Conservation (phyloP, 2,797 vertebrate species). For the Potorous gilbertii region DNA sequence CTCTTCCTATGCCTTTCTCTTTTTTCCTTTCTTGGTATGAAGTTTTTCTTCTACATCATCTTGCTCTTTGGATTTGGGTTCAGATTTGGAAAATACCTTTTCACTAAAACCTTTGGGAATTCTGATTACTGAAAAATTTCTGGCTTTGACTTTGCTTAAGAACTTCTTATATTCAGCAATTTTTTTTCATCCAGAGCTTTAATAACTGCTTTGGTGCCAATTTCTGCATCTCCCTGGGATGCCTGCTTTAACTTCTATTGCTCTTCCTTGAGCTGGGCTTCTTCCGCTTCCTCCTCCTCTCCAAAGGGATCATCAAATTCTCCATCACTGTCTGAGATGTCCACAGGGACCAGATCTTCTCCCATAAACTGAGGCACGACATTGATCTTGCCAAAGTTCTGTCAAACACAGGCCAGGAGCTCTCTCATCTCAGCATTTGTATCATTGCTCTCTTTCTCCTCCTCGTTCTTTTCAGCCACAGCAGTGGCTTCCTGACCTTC, state of each 20-base stretch:
- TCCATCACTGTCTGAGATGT: conserved; percentile 88
- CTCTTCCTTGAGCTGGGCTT: conserved; percentile 59
- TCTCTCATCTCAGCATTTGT: conserved; percentile 77
- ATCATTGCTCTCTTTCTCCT: conserved; percentile 25
- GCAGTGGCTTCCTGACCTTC: conserved; percentile 33
- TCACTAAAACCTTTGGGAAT: conserved; percentile 94
- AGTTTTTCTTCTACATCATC: conserved; percentile 83
- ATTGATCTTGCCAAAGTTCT: conserved; percentile 96
- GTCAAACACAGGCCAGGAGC: conserved; percentile 90
- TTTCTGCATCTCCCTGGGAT: conserved; percentile 28
- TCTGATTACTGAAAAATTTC: conserved; percentile 96
- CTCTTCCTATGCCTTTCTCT: conserved; percentile 86
- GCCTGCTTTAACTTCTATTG: neutral
- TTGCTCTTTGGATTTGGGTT: conserved; percentile 77
- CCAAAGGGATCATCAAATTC: conserved; percentile 79
- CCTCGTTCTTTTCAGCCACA: conserved; percentile 17
- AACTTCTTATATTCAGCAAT: conserved; percentile 96
- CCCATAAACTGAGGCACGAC: conserved; percentile 94
- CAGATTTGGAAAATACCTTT: conserved; percentile 87
- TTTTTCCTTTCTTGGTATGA: conserved; percentile 82
- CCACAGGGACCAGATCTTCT: conserved; percentile 94
- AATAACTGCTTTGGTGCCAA: conserved; percentile 85
- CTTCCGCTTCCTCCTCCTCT: conserved; percentile 82
- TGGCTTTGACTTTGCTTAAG: conserved; percentile 95
- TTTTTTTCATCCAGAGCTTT: conserved; percentile 93